These are phyloP conservation scores for Vollenhovia emeryi DNA, from an alignment of 1,140 invertebrate species.

Conservation along the genomic window DNA sequence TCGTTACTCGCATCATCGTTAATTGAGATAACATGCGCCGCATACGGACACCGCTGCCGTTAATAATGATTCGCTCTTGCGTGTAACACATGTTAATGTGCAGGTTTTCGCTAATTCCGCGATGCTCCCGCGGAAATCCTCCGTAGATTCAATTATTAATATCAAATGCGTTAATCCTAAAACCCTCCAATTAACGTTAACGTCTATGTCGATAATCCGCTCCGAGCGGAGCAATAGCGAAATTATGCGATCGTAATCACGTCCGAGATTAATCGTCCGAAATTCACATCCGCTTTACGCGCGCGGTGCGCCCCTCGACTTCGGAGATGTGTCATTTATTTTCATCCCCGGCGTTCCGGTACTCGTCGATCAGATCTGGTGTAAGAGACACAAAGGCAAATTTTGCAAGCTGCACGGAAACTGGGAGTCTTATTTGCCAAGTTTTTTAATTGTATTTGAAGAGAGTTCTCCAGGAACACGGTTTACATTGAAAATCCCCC, in stretches of 20 bases:
- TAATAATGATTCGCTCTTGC: neutral
- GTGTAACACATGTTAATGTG: conserved; percentile 40
- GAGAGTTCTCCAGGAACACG: too few relatives aligned
- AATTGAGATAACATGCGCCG: neutral
- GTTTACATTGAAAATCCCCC: neutral
- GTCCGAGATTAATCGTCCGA: conserved; percentile 28
- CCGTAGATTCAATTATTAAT: conserved; percentile 47
- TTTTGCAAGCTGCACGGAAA: neutral
- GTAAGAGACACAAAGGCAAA: neutral
- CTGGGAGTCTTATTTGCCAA: neutral
- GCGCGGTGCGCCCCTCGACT: neutral
- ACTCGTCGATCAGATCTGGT: neutral
- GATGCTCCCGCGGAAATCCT: neutral
- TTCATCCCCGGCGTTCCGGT: conserved; percentile 5
- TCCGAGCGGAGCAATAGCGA: neutral
- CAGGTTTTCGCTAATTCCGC: conserved; percentile 44
- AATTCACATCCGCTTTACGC: conserved; percentile 22
- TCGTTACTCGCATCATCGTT: conserved; percentile 1
- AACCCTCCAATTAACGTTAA: conserved; percentile 37
- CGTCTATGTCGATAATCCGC: conserved; percentile 23
- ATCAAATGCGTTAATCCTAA: conserved; percentile 19
- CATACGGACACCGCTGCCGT: neutral
- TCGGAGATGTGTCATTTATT: conserved; percentile 20
- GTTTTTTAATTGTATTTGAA: neutral
- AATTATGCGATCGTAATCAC: conserved; percentile 43